Base-by-base conservation (phyloP, 2,113 vertebrate species). In the Elephas maximus region DNA sequence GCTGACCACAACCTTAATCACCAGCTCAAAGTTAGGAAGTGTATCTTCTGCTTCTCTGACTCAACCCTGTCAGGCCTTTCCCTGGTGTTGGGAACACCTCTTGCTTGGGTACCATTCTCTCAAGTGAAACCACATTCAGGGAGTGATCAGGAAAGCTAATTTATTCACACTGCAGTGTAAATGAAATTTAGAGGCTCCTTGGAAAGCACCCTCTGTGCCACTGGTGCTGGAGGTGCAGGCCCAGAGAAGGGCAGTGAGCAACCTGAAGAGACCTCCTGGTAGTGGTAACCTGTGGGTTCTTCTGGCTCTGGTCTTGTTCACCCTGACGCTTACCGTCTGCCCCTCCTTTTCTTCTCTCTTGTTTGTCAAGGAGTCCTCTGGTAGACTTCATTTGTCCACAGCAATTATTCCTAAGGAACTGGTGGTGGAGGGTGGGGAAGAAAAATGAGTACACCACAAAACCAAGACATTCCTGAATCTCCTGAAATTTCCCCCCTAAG, bases 391-490 rank as follows among this genome's bases (percentile, higher is more conserved):
- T 93, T 88, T 97, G 76, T 91, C 94, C 65, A 83, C 62, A 94
- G 86, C 71, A 92, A 96, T 95, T 95, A 97, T 94, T 96, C 95
- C 90, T 93, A 94, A 96, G 44, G 62, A 53, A 45, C 41, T 96
- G 82, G 8, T 12, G 44, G 9, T 23, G 21, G 73, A 3, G 33
- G n/a, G 5, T 20, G n/a, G 82, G 83, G 69, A 57, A 95, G 33
- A 62, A 83, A 97, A 60, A 81, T 44, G 20, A 71, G 65, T 9
- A 88, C 44, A 67, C 11, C 14, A 69, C 6, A 77, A 65, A 86
- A 81, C 26, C 84, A 91, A 96, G 65, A 90, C 33, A 18, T 93
- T 69, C 67, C 53, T 77, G 4, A 77, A 95, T 80, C 87, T 98
- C 62, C 84, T 84, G 48, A 86, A 82, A 93, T 60, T 20, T 91